Base-by-base conservation (phyloP, 2,113 vertebrate species). In the Nesogale talazaci region DNA sequence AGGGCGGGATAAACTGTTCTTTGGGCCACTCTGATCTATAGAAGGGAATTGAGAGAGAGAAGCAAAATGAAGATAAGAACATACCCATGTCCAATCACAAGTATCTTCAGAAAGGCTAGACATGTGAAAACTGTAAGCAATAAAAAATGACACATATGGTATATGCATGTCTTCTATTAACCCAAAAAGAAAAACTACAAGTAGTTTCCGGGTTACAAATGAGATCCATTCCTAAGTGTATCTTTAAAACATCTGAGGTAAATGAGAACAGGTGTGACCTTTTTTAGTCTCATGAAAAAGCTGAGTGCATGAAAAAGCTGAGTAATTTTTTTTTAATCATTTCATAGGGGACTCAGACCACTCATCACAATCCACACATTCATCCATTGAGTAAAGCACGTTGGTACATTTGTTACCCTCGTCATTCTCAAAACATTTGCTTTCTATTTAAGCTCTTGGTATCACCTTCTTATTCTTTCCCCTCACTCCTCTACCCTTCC, bases 11-110 rank as follows among this genome's bases (percentile, higher is more conserved):
- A 77, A 98, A 99, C 63, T 99, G 98, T 7, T 99, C 99, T 95
- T 99, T 99, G 0, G 99, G 99, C 99, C 99, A 99, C 93, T 99
- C 99, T 78, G 98, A 77, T 97, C 99, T 99, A 95, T 0, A 46
- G 1, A 85, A 88, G 57, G 16, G 91, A 72, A 57, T 59, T 29
- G 72, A 86, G 36, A 78, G 36, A 67, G 0, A 56, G 25, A 34
- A 94, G 34, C 20, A 80, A 67, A 36, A 86, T 83, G 12, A 70
- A 84, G 20, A 52, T 29, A 79, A 77, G 38, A 94, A 72, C 6
- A 10, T 38, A 38, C 56, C 69, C n/a, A 38, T 25, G 27, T 6
- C 83, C 72, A 88, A 15, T 86, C 65, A 88, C n/a, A 40, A 42
- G 8, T 40, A 78, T 31, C 42, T 93, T 84, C 20, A 27, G 25